Evolutionary conservation across 37 sponge, comb jelly and placozoan species (phyloP).

Genomic region (Cliona cf. orientalis): DNA sequence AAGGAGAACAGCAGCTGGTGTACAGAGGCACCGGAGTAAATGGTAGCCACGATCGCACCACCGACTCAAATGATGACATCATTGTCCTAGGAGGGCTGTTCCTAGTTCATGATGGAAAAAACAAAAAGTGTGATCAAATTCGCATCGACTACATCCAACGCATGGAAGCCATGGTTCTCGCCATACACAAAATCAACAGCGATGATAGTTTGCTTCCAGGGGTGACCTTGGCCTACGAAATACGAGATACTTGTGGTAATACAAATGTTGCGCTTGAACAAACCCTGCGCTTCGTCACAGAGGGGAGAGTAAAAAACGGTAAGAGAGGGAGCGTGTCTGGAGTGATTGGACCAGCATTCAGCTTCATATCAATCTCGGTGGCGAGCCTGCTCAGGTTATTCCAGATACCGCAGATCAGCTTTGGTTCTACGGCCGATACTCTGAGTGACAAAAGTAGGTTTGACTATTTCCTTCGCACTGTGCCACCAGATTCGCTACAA

Average conservation of each 20-base stretch:
- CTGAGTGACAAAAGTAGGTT: conserved; percentile 78
- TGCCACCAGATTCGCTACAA: conserved; percentile 83
- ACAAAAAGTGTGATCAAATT: conserved; percentile 13
- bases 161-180: conserved; percentile 73
- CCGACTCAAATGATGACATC: conserved; percentile 44
- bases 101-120: conserved; percentile 52
- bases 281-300: conserved; percentile 50
- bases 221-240: conserved; percentile 59
- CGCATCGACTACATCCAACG: conserved; percentile 42
- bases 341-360: conserved; percentile 76
- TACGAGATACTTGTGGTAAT: conserved; percentile 73
- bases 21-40: too few relatives aligned
- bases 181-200: conserved; percentile 62
- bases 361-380: conserved; percentile 60
- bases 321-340: conserved; percentile 25
- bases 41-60: too few relatives aligned
- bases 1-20: too few relatives aligned
- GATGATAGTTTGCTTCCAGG: conserved; percentile 48
- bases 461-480: conserved; percentile 79
- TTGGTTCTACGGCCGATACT: conserved; percentile 62
- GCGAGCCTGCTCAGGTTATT: conserved; percentile 76
- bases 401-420: conserved; percentile 77
- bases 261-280: conserved; percentile 48
- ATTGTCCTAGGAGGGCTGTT: conserved; percentile 71
- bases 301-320: neutral